Percentiles rank a stretch among this genome's conserved stretches.
phyloP scores from a whole-genome alignment of 2,797 vertebrate species.

The Molossus molossus region DNA sequence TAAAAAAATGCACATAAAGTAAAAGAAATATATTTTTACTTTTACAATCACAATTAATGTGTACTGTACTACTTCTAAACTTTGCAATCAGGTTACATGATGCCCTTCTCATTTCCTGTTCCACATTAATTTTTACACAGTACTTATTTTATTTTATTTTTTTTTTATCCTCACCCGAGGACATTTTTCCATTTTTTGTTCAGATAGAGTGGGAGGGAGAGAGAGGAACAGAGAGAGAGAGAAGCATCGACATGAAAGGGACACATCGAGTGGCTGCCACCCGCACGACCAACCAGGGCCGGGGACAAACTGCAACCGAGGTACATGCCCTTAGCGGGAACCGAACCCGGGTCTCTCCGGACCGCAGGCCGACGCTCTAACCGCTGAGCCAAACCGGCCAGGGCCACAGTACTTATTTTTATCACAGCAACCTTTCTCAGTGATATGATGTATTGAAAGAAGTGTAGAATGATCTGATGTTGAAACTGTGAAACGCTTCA shows the following conservation, averaged over 20 bases:
- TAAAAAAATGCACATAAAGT: background rate
- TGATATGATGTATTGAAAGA: background rate
- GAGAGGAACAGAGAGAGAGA: too few species aligned
- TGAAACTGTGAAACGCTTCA: constrained; percentile 1
- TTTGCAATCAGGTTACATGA: background rate
- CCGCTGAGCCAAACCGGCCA: too few species aligned
- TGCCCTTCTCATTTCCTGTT: background rate
- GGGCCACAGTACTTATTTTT: background rate
- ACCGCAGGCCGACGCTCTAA: too few species aligned
- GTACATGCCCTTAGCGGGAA: too few species aligned
- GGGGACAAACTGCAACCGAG: too few species aligned
- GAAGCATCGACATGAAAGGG: too few species aligned
- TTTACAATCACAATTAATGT: background rate
- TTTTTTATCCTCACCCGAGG: too few species aligned
- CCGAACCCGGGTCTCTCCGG: too few species aligned
- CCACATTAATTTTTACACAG: background rate
- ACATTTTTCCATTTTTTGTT: too few species aligned
- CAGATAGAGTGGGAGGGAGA: too few species aligned
- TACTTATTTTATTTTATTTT: constrained; percentile 23
- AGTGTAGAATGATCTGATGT: constrained; percentile 17
- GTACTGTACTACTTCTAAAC: background rate
- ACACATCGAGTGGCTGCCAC: too few species aligned
- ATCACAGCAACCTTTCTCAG: background rate
- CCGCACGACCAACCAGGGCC: too few species aligned
- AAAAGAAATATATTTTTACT: constrained; percentile 39